phyloP scores from a whole-genome alignment of 1,140 invertebrate genomes.

The Aphis craccivora region DNA sequence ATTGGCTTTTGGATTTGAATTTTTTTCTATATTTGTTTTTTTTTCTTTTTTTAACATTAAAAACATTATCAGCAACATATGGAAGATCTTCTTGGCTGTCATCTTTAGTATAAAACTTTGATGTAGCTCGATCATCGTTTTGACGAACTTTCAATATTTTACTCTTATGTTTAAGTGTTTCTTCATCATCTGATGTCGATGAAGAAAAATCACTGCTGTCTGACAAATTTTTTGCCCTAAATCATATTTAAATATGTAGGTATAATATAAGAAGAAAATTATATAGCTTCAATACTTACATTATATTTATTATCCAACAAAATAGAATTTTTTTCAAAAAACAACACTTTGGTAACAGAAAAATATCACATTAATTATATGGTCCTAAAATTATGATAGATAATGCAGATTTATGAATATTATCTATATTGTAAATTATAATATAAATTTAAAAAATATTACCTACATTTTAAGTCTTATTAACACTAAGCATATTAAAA shows the following conservation, averaged over 20 bases:
- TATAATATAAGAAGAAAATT: background rate
- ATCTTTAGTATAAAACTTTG: conserved; percentile 50
- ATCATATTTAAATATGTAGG: background rate
- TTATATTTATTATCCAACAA: background rate
- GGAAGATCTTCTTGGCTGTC: conserved; percentile 35
- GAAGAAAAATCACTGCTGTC: background rate
- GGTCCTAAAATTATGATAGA: too few relatives aligned
- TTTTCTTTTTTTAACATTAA: conserved; percentile 11
- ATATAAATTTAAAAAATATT: too few relatives aligned
- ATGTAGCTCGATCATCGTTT: conserved; percentile 28
- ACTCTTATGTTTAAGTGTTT: background rate
- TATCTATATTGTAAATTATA: too few relatives aligned
- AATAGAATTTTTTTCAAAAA: background rate
- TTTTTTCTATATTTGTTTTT: background rate
- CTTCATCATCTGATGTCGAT: background rate
- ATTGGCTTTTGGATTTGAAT: background rate
- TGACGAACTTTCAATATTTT: background rate
- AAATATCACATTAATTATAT: too few relatives aligned
- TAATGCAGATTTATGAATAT: too few relatives aligned
- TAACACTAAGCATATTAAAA: background rate
- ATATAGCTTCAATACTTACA: background rate
- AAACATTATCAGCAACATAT: conserved; percentile 45
- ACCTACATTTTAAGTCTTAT: background rate
- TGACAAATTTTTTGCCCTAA: conserved; percentile 35
- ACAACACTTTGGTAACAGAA: background rate